Evolutionary conservation across 1,140 invertebrate genomes (phyloP).

Genomic region (Conopomorpha cramerella): DNA sequence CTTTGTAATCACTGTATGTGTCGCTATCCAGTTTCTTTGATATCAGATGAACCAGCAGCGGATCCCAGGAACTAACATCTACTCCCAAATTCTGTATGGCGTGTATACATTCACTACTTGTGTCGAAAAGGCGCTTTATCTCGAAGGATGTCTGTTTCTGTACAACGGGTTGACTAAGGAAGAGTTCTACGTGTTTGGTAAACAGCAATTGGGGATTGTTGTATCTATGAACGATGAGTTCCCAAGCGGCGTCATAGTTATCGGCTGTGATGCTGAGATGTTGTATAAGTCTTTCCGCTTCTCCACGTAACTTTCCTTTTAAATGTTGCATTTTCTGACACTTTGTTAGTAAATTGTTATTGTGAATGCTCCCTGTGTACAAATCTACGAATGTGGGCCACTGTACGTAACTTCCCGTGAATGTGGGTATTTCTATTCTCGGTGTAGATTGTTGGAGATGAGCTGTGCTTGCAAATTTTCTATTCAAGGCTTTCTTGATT

Average conservation of each 20-base stretch:
- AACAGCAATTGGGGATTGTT: constrained; percentile 9
- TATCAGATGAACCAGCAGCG: constrained; percentile 7
- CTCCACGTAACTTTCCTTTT: constrained; percentile 8
- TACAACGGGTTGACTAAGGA: constrained; percentile 6
- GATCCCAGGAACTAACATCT: constrained; percentile 7
- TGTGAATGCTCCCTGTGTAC: too few relatives aligned
- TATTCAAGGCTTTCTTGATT: too few relatives aligned
- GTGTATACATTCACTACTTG: too few relatives aligned
- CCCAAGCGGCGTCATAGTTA: constrained; percentile 10
- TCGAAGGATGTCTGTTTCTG: constrained; percentile 6
- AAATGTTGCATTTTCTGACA: too few relatives aligned
- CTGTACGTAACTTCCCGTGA: too few relatives aligned
- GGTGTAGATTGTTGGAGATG: too few relatives aligned
- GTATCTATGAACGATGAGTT: constrained; percentile 8
- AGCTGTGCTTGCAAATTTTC: too few relatives aligned
- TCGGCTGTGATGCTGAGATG: constrained; percentile 6
- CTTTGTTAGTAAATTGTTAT: too few relatives aligned
- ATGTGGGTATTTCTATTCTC: too few relatives aligned
- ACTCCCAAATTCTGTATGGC: constrained; percentile 10
- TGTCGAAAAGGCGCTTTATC: constrained; percentile 9
- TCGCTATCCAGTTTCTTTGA: constrained; percentile 5
- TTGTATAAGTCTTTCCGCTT: constrained; percentile 9
- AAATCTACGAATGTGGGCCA: too few relatives aligned
- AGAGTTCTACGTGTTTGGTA: constrained; percentile 8
- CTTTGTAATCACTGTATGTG: constrained; percentile 6